Conservation (phyloP, 2,113 vertebrate species). For the Proterorhinus semilunaris region DNA sequence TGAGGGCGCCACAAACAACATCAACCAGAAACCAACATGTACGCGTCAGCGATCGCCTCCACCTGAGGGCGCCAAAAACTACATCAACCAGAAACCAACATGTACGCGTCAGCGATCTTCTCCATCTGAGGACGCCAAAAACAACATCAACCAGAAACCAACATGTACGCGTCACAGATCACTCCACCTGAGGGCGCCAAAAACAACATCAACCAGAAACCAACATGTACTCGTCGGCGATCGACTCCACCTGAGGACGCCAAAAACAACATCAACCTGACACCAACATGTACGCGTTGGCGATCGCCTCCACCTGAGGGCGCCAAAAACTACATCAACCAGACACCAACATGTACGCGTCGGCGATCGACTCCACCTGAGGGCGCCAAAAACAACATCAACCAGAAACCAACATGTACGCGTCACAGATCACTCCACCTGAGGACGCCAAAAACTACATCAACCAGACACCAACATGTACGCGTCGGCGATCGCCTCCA, state of each 20-base stretch:
- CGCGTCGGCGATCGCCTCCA: too few species aligned
- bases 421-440: background rate
- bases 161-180: conserved; percentile 96
- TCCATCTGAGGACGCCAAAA: background rate
- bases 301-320: conserved; percentile 91
- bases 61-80: background rate
- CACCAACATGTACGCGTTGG: conserved; percentile 96
- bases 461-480: too few species aligned
- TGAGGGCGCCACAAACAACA: too few species aligned
- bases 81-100: background rate
- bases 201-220: conserved; percentile 78
- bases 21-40: background rate
- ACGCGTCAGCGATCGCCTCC: background rate
- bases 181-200: conserved; percentile 84
- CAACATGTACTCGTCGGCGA: conserved; percentile 96
- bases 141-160: conserved; percentile 81
- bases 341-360: background rate
- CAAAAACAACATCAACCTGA: conserved; percentile 70
- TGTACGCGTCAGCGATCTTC: background rate
- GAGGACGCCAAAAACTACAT: background rate
- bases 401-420: background rate
- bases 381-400: background rate
- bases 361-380: background rate
- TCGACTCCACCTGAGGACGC: conserved; percentile 87
- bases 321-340: background rate